A percentile compares a stretch with the other conserved stretches of the same genome.
These are phyloP conservation scores for Halcyon leucocephala DNA, from an alignment of 2,797 vertebrate species.

Conservation along the genomic window DNA sequence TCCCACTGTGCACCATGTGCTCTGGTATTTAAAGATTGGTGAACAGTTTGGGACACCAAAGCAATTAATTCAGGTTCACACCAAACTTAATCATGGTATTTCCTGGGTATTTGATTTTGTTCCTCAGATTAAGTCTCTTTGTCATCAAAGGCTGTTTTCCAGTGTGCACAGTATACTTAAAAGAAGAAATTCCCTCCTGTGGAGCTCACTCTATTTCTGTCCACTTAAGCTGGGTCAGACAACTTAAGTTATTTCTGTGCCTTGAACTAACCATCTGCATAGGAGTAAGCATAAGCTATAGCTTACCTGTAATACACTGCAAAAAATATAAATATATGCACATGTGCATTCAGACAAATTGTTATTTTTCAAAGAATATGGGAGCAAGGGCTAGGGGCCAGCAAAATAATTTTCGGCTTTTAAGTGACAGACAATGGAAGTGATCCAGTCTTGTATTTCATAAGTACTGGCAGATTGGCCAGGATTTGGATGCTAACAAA, in stretches of 20 bases:
- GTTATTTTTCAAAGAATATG: neutral
- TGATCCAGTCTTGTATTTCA: neutral
- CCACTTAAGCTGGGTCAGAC: neutral
- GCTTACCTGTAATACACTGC: neutral
- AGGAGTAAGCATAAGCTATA: neutral
- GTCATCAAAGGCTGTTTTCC: neutral
- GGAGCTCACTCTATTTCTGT: neutral
- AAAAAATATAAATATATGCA: neutral
- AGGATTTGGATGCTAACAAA: constrained; percentile 34
- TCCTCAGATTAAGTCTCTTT: neutral
- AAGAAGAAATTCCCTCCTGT: neutral
- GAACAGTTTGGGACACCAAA: neutral
- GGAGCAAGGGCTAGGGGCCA: neutral
- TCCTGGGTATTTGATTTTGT: neutral
- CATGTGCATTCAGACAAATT: neutral
- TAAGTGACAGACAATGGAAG: constrained; percentile 51
- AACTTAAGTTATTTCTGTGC: neutral
- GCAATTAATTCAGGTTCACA: neutral
- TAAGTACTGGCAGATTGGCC: neutral
- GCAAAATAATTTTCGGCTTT: constrained; percentile 19
- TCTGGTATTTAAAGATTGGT: neutral
- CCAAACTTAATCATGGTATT: neutral
- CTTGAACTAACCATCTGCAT: neutral
- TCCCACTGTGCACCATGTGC: neutral
- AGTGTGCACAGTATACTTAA: neutral